Evolutionary conservation across 2,113 vertebrate species (phyloP), one percentile per base, ranked within the genome.

Genomic region (Tamias sibiricus): DNA sequence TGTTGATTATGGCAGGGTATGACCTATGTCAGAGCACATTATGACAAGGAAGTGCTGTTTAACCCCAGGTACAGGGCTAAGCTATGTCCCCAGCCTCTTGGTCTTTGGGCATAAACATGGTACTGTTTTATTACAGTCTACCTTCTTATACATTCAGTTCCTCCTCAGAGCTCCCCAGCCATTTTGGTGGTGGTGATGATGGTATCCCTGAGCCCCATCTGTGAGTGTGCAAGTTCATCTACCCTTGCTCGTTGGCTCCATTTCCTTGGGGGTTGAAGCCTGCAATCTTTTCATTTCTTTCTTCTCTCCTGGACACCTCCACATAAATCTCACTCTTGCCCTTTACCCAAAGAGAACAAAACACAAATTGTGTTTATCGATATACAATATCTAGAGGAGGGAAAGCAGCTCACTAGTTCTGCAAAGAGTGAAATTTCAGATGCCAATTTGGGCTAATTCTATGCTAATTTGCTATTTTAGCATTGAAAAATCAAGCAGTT

Each of bases 361-460:
- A 40, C 12, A 83, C 19, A 71, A 86, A 40, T 86, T 35, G n/a
- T 8, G 16, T 7, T 2, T 62, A 81, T 62, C 77, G 49, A 30
- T 52, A 17, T 52, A 80, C 14, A 19, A 28, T 90, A 69, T 72
- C 35, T 77, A 49, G 37, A 66, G 11, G 17, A 90, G 8, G 8
- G 10, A 77, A 22, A 87, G 42, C n/a, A 69, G 20, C 26, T 49
- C 30, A 24, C 20, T 37, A 68, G 42, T 92, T 16, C 57, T 91
- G 12, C 47, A 81, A 69, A 80, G 52, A 62, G 62, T 42, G 44
- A 82, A 92, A 59, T 9, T 74, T 19, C 32, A 85, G 72, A 91
- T 94, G 82, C 35, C 81, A 93, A 2, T 87, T 85, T 47, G 72
- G 52, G 62, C 26, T 90, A 44, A 84, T 81, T 95, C n/a, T 89